Evolutionary conservation across 2,113 vertebrate genomes (phyloP), one percentile per base, ranked within the genome.

Genomic region (Dromiciops gliroides): DNA sequence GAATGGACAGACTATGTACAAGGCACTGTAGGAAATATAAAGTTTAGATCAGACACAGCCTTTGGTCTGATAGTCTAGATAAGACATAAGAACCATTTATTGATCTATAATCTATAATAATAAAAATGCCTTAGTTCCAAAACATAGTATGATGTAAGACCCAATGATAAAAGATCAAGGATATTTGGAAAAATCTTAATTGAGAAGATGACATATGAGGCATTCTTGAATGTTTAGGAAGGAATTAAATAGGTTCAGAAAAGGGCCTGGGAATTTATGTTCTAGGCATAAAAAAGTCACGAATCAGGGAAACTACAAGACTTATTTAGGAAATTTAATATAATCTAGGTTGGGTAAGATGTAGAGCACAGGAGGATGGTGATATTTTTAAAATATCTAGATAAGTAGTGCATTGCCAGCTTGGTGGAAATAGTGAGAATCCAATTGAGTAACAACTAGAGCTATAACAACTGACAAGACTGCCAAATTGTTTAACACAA

Each of bases 401-500:
- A 8, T 44, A 83, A 90, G 28, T 28, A 53, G 5, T 26, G 5
- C 37, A 8, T 44, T 83, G n/a, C 16, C 37, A 44, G 2, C 31
- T 83, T 44, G 37, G 50, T 48, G 88, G 49, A 67, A 94, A 48
- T 23, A 91, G 2, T 67, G n/a, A 56, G 11, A 95, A 90, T 53
- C 60, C 48, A 92, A 44, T 24, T 94, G 91, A 48, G 28, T 90
- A 93, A 90, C 8, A 60, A 9, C 47, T 28, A 93, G 60, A 96
- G 12, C 26, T 90, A 7, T 92, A 95, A 93, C n/a, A 94, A 28
- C 48, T 31, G 91, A 83, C 93, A 95, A 90, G 14, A 89, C 19
- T 44, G 67, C 4, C 37, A 83, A 83, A 83, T 83, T 83, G 5
- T 14, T 11, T 83, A 22, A 83, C 67, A 83, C 6, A 22, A n/a